These are phyloP conservation scores for Rhynchonycteris naso DNA, from an alignment of 2,797 vertebrate species.

Conservation along the genomic window DNA sequence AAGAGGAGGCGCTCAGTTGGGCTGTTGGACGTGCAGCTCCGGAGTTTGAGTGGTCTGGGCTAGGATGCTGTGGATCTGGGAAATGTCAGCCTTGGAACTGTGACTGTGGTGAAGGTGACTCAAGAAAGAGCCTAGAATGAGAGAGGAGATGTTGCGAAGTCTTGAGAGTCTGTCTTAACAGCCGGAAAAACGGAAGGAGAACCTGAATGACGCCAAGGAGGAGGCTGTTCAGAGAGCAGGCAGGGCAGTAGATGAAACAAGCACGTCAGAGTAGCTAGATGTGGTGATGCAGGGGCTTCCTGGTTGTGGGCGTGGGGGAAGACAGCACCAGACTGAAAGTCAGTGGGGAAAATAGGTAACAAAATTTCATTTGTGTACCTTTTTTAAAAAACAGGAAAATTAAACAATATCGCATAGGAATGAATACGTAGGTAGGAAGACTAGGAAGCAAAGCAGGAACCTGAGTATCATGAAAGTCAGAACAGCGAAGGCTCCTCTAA, in stretches of 20 bases:
- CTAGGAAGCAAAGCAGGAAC: neutral
- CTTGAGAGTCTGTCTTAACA: neutral
- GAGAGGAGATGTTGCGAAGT: neutral
- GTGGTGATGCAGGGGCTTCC: neutral
- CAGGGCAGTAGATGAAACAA: neutral
- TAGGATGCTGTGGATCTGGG: neutral
- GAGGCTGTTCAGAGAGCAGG: neutral
- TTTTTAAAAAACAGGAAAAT: neutral
- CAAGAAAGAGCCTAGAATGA: neutral
- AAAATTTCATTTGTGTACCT: neutral
- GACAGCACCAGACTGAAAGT: neutral
- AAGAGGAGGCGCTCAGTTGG: neutral
- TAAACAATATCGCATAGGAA: neutral
- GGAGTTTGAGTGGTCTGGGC: neutral
- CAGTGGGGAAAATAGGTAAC: neutral
- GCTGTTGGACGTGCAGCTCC: neutral
- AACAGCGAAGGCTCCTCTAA: neutral
- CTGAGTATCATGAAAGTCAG: neutral
- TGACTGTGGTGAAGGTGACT: neutral
- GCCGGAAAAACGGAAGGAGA: neutral
- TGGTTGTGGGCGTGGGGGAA: too few relatives aligned
- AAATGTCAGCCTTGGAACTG: neutral
- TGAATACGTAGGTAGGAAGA: neutral
- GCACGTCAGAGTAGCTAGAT: neutral
- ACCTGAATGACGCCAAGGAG: neutral